Base-by-base conservation (phyloP, 2,888 invertebrate genomes). In the Falcaria lacertinaria region DNA sequence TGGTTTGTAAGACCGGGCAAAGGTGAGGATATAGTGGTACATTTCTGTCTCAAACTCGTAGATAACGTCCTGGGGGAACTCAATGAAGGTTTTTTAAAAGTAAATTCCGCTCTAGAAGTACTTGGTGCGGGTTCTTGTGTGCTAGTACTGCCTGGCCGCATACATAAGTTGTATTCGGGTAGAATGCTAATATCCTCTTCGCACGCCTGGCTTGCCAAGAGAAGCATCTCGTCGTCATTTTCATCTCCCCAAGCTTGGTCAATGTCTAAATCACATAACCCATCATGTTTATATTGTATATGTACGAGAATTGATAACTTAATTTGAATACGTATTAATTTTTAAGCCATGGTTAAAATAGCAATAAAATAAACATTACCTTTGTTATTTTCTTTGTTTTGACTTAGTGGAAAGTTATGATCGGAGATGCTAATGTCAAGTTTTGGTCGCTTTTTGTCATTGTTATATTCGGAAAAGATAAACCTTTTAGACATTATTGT, bases 171-270 rank as follows among this genome's bases (percentile, higher is more conserved):
- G 50, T 87, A 89, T 52, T 87, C 69, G 3, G 86, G 80, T 16
- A 89, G 47, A 1, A 61, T 53, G 46, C 74, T 69, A 33, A 56
- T 47, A 34, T 75, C 67, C 32, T 67, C 69, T 47, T 90, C 90
- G 48, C 85, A 89, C 0, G 79, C 89, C 52, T 89, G 89, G 46
- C 89, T 89, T 0, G 87, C 89, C 53, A 88, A 63, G 7, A 90
- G 68, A 0, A 90, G 64, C 28, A 90, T 83, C 58, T 89, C 87
- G 34, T 89, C 89, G 17, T 89, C 89, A 60, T 79, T 80, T 33
- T 89, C 89, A 45, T 90, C 88, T 8, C 84, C 89, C 89, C 89
- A 89, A 40, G 60, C 50, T 44, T 59, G 56, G 13, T 64, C 57
- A 2, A 47, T 42, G 45, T 65, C 74, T 76, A 47, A 11, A 16